Evolutionary conservation across 1,140 invertebrate species (phyloP), one percentile per base, ranked within the genome.

Genomic region (Bombyx mandarina): DNA sequence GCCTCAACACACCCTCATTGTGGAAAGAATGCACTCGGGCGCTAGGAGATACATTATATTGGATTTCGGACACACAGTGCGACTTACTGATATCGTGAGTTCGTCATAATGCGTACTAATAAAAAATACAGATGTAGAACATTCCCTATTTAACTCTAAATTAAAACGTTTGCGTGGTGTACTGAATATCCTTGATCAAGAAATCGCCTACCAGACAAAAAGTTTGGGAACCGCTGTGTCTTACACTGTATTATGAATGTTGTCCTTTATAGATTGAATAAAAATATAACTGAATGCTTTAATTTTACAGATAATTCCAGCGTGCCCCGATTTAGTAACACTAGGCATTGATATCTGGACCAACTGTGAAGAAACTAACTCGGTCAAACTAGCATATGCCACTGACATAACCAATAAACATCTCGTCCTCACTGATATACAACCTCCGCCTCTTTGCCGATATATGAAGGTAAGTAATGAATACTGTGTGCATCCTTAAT

Each of bases 21-120:
- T 98, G 49, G 96, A 98, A 77, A 90, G 96, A 62, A 97, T 98
- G 94, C 95, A 97, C 86, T 96, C 95, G 22, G 95, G 93, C 66
- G 95, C 95, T 46, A 85, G 93, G 10, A 89, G 96, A 60, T 97
- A 96, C 88, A 95, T 98, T 50, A 94, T 96, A 8, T 87, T 98
- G 9, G 96, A 98, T 86, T 97, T 98, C 85, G 96, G 96, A 22
- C 91, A 93, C 61, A 92, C 94, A 2, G 88, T 97, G 50, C 82
- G 96, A 1, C 89, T 98, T 6, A 98, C 96, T 1, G 97, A 98
- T 80, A 86, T 98, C 60, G 89, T 90, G 7, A 73, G 72, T 75
- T 18, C 1, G 6, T 18, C 26, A 3, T 35, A 3, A 35, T 35
- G 4, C 26, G 26, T 35, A 35, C 4, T 35, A 35, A 3, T 35